Conservation (phyloP, 2,113 vertebrate species). For the Mesoclemmys tuberculata region DNA sequence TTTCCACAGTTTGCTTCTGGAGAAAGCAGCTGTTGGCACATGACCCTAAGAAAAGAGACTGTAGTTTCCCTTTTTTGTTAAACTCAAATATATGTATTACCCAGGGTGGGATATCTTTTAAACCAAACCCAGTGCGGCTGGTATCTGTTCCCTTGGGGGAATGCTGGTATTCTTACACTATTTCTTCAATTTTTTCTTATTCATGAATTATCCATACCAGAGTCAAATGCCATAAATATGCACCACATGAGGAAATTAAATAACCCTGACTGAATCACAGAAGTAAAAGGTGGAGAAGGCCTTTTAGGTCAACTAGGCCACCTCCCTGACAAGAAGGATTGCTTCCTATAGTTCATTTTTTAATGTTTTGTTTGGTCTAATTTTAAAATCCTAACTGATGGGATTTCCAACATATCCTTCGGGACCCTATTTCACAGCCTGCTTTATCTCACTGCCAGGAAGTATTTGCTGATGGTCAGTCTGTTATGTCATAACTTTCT, state of each 20-base stretch:
- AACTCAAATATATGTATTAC: background rate
- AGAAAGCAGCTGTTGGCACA: background rate
- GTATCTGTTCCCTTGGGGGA: background rate
- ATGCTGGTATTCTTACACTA: background rate
- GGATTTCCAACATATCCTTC: background rate
- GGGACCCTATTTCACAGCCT: background rate
- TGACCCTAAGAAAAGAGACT: background rate
- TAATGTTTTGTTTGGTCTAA: background rate
- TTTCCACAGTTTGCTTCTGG: background rate
- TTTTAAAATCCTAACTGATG: background rate
- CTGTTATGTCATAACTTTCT: background rate
- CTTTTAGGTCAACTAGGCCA: background rate
- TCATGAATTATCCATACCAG: background rate
- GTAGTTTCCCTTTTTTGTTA: background rate
- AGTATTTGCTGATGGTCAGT: constrained; percentile 30
- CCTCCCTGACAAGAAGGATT: background rate
- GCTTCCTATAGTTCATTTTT: background rate
- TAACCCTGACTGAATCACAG: background rate
- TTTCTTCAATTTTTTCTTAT: background rate
- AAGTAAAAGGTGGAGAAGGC: background rate
- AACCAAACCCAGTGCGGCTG: rapidly evolving
- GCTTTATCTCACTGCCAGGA: background rate
- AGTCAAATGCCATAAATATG: background rate
- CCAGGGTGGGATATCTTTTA: background rate
- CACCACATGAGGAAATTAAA: background rate